These are phyloP conservation scores for Capitulum mitella DNA, from an alignment of 2,888 invertebrate genomes.

Conservation along the genomic window DNA sequence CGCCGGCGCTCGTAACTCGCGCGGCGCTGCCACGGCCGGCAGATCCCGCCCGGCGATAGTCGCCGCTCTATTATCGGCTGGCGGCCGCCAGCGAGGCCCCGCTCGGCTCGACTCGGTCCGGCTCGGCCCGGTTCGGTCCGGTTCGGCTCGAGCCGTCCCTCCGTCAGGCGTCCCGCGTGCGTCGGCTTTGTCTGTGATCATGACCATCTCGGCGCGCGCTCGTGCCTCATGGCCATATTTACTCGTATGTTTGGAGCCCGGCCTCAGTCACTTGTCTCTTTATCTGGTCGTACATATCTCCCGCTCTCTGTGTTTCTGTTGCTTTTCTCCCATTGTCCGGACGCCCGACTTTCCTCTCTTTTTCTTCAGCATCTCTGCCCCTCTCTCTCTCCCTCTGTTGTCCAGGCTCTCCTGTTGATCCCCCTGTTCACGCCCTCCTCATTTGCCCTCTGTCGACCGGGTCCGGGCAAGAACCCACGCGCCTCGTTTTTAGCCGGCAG, in stretches of 20 bases:
- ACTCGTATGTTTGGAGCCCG: background rate
- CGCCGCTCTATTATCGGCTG: background rate
- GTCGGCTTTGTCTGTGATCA: too few relatives aligned
- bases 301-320: background rate
- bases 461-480: constrained; percentile 8
- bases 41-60: background rate
- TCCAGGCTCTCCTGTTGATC: background rate
- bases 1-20: background rate
- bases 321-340: too few relatives aligned
- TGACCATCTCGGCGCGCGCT: background rate
- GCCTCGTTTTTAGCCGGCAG: background rate
- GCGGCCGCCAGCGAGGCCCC: background rate
- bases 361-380: background rate
- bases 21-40: background rate
- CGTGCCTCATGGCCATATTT: background rate
- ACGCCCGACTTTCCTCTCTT: too few relatives aligned
- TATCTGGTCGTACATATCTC: too few relatives aligned
- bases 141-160: too few relatives aligned
- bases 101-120: too few relatives aligned
- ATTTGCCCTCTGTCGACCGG: background rate
- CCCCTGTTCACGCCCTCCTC: background rate
- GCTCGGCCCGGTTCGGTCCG: too few relatives aligned
- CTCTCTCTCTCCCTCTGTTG: background rate
- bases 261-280: background rate
- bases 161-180: too few relatives aligned